Evolutionary conservation across 2,797 vertebrate species (phyloP), one percentile per base, ranked within the genome.

Genomic region (Diceros bicornis): DNA sequence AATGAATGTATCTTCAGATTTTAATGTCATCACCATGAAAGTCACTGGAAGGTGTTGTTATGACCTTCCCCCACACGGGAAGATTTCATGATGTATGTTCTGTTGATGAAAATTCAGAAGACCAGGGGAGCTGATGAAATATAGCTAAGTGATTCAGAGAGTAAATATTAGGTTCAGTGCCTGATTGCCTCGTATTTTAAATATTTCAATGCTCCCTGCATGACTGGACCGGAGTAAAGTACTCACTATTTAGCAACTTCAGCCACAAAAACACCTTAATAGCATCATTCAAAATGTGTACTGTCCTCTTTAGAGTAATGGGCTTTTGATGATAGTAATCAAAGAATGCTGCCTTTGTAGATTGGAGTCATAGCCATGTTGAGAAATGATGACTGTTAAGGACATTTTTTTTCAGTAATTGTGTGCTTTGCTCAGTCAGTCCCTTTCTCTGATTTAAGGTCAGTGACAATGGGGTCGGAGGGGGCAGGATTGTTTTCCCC

Each of bases 281-380:
- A 96, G 62, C 84, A 97, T 97, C 96, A 92, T 90, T 98, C 94
- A 86, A 92, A 98, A 95, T 96, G 13, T 79, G 66, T 87, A 64
- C 75, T 82, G 27, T 97, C 77, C 89, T 84, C 83, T 90, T 96
- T 97, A 90, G 93, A 95, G 69, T 97, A 96, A 97, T 91, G 74
- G 77, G 72, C n/a, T 97, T 98, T 97, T 97, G 95, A 96, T 97
- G 94, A 96, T 69, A 97, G 96, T 96, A 97, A 98, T 97, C 97
- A 97, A 92, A 86, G 57, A 92, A 91, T 55, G 57, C 91, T 96
- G 85, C 92, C 92, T 96, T 93, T 97, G 91, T 95, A 89, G 88
- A 93, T n/a, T 83, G 72, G 52, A 92, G 81, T 72, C 72, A 62
- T 37, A 94, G 68, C 52, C 37, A 79, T 6, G 0, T 62, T 92